Conservation (phyloP, 1,140 invertebrate species). For the Agrypnia vestita region DNA sequence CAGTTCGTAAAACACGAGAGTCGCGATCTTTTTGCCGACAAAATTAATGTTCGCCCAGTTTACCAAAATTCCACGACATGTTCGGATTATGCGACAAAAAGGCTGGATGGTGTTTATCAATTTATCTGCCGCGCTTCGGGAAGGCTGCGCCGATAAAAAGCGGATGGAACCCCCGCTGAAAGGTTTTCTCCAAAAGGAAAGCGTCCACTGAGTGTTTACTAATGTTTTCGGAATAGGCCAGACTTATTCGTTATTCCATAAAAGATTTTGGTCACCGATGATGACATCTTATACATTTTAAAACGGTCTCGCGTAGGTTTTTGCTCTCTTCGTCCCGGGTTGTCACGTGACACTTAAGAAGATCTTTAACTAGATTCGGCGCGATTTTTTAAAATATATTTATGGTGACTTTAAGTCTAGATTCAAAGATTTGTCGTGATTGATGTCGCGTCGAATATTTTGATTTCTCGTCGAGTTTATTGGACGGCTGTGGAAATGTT, state of each 20-base stretch:
- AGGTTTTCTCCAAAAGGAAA: conserved; percentile 45
- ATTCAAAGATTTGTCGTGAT: no score
- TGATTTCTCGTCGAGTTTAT: no score
- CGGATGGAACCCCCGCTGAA: conserved; percentile 41
- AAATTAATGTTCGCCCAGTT: conserved; percentile 51
- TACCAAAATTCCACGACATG: conserved; percentile 47
- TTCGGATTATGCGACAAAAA: conserved; percentile 46
- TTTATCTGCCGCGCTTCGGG: conserved; percentile 55
- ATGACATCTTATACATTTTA: conserved; percentile 54
- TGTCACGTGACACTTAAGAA: neutral
- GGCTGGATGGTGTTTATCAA: conserved; percentile 56
- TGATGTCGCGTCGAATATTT: no score
- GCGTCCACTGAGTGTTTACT: neutral
- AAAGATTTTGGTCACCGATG: conserved; percentile 39
- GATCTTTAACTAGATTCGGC: neutral
- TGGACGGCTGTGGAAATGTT: no score
- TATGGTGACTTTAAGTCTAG: no score
- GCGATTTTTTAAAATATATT: neutral
- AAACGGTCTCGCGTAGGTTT: conserved; percentile 28
- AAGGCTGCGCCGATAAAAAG: conserved; percentile 35
- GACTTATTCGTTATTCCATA: conserved; percentile 28
- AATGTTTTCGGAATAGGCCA: conserved; percentile 34
- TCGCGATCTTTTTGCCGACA: conserved; percentile 31
- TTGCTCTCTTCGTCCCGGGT: conserved; percentile 11
- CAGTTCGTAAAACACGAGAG: conserved; percentile 17